Conservation (phyloP, 2,113 vertebrate genomes). For the Melanocharis versteri region DNA sequence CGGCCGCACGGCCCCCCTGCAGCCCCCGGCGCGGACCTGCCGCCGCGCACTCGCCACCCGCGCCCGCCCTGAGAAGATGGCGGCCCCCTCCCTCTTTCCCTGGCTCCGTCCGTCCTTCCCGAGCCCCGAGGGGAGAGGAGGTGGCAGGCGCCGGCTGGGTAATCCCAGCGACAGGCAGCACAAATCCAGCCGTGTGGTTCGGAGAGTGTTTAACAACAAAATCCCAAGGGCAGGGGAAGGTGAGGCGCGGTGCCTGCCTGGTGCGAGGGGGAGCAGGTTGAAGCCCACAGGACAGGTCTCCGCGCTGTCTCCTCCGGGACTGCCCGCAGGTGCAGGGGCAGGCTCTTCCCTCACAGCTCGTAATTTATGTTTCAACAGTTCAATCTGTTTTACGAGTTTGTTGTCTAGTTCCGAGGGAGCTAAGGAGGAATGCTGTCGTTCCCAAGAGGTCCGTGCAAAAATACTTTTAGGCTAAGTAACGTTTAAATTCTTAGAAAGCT, state of each 20-base stretch:
- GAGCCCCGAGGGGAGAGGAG: background rate
- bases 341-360: background rate
- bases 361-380: background rate
- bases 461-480: background rate
- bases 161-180: background rate
- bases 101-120: background rate
- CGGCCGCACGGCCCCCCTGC: background rate
- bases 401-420: background rate
- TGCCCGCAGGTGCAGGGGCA: background rate
- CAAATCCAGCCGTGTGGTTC: background rate
- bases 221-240: background rate
- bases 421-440: background rate
- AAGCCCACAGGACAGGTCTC: background rate
- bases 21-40: background rate
- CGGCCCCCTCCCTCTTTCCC: background rate
- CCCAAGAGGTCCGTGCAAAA: background rate
- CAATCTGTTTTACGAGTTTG: background rate
- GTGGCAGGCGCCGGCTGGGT: background rate
- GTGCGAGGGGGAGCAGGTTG: background rate
- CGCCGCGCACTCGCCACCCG: background rate
- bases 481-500: background rate
- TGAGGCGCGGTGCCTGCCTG: background rate
- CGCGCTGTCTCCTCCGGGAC: accelerated
- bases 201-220: background rate
- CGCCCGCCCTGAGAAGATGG: background rate